Conservation (phyloP, 2,797 vertebrate species). For the Toxotes lorentzi region DNA sequence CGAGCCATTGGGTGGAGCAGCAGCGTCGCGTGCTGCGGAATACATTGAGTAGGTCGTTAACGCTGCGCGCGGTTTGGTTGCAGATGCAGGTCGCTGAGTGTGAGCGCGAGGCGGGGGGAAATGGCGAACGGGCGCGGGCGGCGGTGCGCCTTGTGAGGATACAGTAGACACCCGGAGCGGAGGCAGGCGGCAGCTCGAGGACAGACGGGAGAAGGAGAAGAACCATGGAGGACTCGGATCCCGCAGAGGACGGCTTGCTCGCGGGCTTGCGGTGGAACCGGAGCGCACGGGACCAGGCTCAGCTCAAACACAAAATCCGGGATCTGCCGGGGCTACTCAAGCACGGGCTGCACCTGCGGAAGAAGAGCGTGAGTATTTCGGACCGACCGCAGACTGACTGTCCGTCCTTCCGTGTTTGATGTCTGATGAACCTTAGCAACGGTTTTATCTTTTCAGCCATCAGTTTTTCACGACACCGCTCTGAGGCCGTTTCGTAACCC, state of each 20-base stretch:
- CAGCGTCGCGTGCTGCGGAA: constrained; percentile 81
- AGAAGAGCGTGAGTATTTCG: constrained; percentile 87
- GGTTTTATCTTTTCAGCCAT: constrained; percentile 1
- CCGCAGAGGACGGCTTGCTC: constrained; percentile 87
- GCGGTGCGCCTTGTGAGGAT: constrained; percentile 65
- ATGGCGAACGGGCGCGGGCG: constrained; percentile 70
- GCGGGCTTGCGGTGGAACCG: constrained; percentile 87
- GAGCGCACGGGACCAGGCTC: constrained; percentile 86
- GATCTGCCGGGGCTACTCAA: constrained; percentile 87
- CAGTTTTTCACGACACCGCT: constrained; percentile 5
- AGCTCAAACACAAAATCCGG: constrained; percentile 88
- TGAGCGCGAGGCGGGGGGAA: constrained; percentile 66
- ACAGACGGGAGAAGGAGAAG: constrained; percentile 18
- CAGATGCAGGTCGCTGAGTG: constrained; percentile 77
- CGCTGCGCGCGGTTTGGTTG: constrained; percentile 60
- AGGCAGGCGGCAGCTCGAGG: constrained; percentile 47
- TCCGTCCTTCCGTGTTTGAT: constrained; percentile 54
- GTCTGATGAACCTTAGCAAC: not conserved
- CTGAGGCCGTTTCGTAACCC: constrained; percentile 56
- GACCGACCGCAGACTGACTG: constrained; percentile 6
- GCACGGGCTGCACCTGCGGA: constrained; percentile 89
- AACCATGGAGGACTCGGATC: constrained; percentile 86
- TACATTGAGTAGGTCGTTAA: constrained; percentile 59
- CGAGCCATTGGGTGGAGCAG: constrained; percentile 82
- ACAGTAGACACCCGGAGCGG: constrained; percentile 55